Base-by-base conservation (phyloP, 2,113 vertebrate genomes). In the Ornithorhynchus anatinus region DNA sequence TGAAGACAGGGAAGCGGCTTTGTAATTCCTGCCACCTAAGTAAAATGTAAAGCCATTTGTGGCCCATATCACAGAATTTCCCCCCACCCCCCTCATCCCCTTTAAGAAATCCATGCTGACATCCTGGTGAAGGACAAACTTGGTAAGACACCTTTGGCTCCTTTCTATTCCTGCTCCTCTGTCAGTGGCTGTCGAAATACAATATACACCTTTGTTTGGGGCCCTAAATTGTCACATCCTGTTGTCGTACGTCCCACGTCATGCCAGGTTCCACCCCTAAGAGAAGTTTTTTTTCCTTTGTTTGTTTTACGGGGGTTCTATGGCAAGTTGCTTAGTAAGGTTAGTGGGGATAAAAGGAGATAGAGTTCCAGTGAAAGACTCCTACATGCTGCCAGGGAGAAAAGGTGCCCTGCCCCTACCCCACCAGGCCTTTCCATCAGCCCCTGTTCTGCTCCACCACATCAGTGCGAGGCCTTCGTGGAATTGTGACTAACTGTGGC, bases 151-250 rank as follows among this genome's bases (percentile, higher is more conserved):
- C 39, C 52, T 70, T 63, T 59, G 56, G 62, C 52, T 54, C 32
- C 72, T 68, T 84, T 40, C 59, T 40, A 60, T 52, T 42, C 39
- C 40, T 68, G 75, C 75, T 80, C 66, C 63, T 80, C 67, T 80
- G 63, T 81, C 57, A 70, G 59, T 61, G 32, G 62, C 59, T 56
- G 19, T 61, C 61, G 48, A 77, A 62, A 29, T 69, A 85, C 80
- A 87, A 87, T 84, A 72, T 75, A 72, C 31, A 45, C 69, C 72
- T 75, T 84, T 87, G 83, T 87, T 72, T 81, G 72, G 40, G 50
- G 66, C 43, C 63, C 83, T 81, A 84, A 63, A 70, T 85, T 80
- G 75, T 70, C 78, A 85, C 60, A 81, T 87, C 86, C 86, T 81
- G 78, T 81, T 83, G 67, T 75, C 79, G 52, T 56, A 12, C 59